Evolutionary conservation across 2,797 vertebrate genomes (phyloP).

Genomic region (Pseudomugil tenellus): DNA sequence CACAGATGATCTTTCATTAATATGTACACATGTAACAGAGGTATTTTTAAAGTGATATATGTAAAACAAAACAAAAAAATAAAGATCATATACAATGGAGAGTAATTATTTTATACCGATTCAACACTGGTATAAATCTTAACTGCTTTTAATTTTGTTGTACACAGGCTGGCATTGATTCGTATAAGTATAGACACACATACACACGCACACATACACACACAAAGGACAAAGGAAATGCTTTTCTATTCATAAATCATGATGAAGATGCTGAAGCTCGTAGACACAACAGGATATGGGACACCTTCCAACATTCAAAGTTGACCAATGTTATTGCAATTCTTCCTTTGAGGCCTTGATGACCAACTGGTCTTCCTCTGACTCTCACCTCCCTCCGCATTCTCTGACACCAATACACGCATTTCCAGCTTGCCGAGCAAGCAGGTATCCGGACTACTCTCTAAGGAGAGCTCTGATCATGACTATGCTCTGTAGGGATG

Average conservation of each 20-base stretch:
- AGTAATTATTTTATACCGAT: conserved; percentile 15
- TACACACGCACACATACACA: no score
- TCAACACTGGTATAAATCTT: neutral
- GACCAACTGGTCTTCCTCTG: conserved; percentile 66
- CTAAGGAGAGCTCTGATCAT: conserved; percentile 68
- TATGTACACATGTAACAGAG: conserved; percentile 47
- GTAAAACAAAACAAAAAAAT: conserved; percentile 36
- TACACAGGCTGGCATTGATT: neutral
- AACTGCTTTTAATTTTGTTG: neutral
- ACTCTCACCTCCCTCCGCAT: conserved; percentile 63
- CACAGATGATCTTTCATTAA: conserved; percentile 39
- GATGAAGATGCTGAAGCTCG: conserved; percentile 42
- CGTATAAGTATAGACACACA: conserved; percentile 2
- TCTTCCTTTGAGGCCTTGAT: conserved; percentile 60
- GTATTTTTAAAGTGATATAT: conserved; percentile 44
- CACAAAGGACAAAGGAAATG: conserved; percentile 37
- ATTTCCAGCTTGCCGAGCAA: conserved; percentile 61
- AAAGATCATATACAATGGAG: conserved; percentile 33
- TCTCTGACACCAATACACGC: conserved; percentile 36
- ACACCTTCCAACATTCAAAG: conserved; percentile 35
- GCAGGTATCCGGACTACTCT: conserved; percentile 80
- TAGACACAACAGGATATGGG: conserved; percentile 74
- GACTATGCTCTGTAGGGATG: conserved; percentile 50
- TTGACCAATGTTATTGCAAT: conserved; percentile 55
- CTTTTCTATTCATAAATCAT: conserved; percentile 39